phyloP scores from a whole-genome alignment of 1,140 invertebrate genomes.

The Latrodectus geometricus region DNA sequence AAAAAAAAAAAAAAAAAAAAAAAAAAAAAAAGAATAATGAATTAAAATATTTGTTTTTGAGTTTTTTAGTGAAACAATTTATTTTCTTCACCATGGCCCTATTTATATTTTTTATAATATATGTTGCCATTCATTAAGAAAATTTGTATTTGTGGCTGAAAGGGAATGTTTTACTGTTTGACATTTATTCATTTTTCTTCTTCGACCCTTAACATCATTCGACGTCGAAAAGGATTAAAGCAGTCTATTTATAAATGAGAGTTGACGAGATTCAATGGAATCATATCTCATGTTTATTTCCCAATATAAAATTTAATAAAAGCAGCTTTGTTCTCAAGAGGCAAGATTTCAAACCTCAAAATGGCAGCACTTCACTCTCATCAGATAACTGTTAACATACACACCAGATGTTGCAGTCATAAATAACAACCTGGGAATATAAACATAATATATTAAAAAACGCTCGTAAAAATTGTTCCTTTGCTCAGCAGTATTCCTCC shows the following conservation, averaged over 20 bases:
- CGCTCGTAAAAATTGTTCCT: background rate
- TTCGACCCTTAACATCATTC: background rate
- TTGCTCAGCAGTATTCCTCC: background rate
- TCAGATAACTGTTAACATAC: background rate
- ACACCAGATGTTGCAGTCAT: background rate
- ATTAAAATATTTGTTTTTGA: too few species aligned
- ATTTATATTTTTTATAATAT: too few species aligned
- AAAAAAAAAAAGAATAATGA: too few species aligned
- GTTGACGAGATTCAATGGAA: background rate
- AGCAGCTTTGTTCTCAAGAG: background rate
- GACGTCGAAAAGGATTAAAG: background rate
- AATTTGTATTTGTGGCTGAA: too few species aligned
- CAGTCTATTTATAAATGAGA: background rate
- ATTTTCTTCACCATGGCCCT: too few species aligned
- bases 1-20: too few species aligned
- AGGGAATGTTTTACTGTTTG: too few species aligned
- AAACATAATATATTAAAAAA: background rate
- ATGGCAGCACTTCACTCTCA: background rate
- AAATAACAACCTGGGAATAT: background rate
- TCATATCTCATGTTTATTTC: background rate
- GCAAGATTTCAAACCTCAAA: background rate
- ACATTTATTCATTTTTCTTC: background rate
- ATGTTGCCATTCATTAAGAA: too few species aligned
- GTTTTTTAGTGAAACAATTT: too few species aligned
- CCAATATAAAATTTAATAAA: slow-evolving; percentile 1